Conservation (phyloP, 2,113 vertebrate species). For the Podarcis raffonei region DNA sequence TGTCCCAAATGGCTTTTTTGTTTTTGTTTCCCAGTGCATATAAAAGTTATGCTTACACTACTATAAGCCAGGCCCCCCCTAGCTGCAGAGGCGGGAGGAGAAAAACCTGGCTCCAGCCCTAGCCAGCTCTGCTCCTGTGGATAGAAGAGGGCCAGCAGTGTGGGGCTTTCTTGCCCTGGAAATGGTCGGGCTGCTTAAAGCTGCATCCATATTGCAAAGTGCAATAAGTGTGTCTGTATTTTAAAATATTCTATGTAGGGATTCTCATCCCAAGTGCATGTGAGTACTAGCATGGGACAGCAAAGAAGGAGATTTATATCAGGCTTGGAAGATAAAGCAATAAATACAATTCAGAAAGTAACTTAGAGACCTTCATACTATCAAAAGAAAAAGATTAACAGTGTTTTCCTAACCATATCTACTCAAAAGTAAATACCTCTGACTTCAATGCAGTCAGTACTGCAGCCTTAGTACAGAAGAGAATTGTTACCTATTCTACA, state of each 20-base stretch:
- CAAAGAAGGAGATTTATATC: not conserved
- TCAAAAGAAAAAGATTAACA: not conserved
- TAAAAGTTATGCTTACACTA: not conserved
- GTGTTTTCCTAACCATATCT: not conserved
- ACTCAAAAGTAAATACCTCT: not conserved
- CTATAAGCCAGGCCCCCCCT: too few species aligned
- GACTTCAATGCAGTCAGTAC: not conserved
- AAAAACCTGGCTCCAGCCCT: too few species aligned
- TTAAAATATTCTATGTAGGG: not conserved
- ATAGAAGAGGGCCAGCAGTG: too few species aligned
- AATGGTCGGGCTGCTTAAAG: too few species aligned
- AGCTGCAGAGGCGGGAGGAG: too few species aligned
- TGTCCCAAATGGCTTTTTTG: not conserved
- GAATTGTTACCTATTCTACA: not conserved
- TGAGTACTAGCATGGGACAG: not conserved
- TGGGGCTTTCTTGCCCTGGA: too few species aligned
- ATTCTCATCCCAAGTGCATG: not conserved
- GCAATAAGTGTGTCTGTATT: too few species aligned
- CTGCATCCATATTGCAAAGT: too few species aligned
- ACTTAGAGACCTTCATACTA: fast-evolving
- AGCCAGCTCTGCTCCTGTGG: too few species aligned
- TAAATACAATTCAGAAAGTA: slow-evolving; percentile 14
- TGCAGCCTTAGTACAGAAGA: not conserved
- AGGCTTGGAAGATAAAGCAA: slow-evolving; percentile 19
- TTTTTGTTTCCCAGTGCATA: not conserved